Percentiles rank a stretch among this genome's conserved stretches.
Evolutionary conservation across 2,797 vertebrate genomes (phyloP).

Genomic region (Microctenopoma stevenorrisi): DNA sequence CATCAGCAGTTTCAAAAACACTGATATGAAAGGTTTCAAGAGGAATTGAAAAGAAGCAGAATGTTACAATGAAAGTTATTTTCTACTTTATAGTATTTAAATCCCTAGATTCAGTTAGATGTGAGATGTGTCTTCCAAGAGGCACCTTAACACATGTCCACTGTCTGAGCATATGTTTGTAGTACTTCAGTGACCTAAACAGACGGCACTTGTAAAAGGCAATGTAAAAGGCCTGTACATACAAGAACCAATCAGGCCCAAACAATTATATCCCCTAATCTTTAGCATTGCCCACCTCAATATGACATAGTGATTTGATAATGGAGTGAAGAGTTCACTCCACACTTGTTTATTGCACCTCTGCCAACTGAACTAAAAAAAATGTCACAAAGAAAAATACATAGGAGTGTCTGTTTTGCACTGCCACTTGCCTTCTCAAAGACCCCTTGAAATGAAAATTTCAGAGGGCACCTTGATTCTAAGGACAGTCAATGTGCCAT

Average conservation of each 20-base stretch:
- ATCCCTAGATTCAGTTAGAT: not conserved
- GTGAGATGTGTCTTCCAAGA: not conserved
- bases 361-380: slow-evolving; percentile 1
- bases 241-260: slow-evolving; percentile 1
- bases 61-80: not conserved
- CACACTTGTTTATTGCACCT: not conserved
- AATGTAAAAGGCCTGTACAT: not conserved
- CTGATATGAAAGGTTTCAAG: not conserved
- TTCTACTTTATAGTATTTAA: not conserved
- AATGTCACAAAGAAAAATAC: not conserved
- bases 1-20: slow-evolving; percentile 5
- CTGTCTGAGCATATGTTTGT: not conserved
- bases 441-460: not conserved
- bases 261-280: slow-evolving; percentile 9
- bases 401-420: not conserved
- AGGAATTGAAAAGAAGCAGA: slow-evolving; percentile 5
- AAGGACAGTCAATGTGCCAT: not conserved
- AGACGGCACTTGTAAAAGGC: not conserved
- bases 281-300: not conserved
- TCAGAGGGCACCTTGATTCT: not conserved
- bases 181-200: not conserved
- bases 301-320: slow-evolving; percentile 10
- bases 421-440: not conserved
- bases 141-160: not conserved
- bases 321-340: not conserved